These are phyloP conservation scores for Mola mola DNA, from an alignment of 2,113 vertebrate genomes.

Conservation along the genomic window DNA sequence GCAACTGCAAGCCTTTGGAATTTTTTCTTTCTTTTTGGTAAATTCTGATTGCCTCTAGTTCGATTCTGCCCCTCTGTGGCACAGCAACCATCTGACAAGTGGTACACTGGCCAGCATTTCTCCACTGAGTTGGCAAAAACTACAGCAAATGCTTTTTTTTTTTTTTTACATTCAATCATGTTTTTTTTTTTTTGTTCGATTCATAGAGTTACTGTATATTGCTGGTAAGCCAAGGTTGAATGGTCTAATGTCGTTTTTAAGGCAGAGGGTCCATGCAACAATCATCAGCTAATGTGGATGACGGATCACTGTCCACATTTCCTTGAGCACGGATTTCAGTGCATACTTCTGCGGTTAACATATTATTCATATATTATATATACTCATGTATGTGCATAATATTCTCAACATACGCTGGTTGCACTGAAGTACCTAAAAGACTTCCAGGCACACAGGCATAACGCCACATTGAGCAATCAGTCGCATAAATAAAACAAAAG, in stretches of 20 bases:
- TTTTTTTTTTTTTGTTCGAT: constrained; percentile 21
- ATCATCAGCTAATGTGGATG: constrained; percentile 44
- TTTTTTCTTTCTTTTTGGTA: constrained; percentile 17
- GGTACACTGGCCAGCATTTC: constrained; percentile 36
- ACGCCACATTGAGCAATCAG: constrained; percentile 5
- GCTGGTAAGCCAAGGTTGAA: constrained; percentile 45
- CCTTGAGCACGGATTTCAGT: constrained; percentile 37
- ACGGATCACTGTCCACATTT: constrained; percentile 21
- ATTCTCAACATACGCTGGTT: constrained; percentile 53
- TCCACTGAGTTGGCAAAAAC: constrained; percentile 17
- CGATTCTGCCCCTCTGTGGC: background rate
- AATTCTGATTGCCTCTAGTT: constrained; percentile 15
- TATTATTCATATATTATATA: background rate
- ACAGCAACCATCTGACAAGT: constrained; percentile 11
- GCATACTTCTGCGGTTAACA: constrained; percentile 1
- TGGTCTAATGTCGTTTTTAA: constrained; percentile 67
- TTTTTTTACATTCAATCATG: constrained; percentile 52
- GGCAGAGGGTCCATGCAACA: constrained; percentile 76
- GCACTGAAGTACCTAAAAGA: too few relatives aligned
- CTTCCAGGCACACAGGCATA: constrained; percentile 27
- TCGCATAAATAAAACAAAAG: constrained; percentile 33
- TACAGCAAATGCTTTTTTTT: constrained; percentile 14
- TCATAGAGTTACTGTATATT: constrained; percentile 13
- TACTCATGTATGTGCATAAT: constrained; percentile 43
- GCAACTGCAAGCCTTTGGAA: background rate